Conservation (phyloP, 2,888 invertebrate genomes). For the Nomada ruficornis region DNA sequence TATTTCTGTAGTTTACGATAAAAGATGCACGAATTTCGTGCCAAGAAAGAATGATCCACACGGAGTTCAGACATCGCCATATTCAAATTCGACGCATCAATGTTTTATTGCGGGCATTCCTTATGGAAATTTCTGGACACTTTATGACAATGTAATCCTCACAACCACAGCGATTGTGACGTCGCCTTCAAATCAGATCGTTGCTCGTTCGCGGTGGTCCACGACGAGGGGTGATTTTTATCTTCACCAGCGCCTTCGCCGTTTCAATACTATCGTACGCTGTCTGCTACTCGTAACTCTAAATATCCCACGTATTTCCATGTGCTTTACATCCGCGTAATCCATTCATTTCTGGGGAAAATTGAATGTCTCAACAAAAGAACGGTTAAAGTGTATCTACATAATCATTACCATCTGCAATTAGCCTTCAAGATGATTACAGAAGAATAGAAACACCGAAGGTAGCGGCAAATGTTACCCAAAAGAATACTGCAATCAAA, state of each 20-base stretch:
- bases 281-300: slow-evolving; percentile 39
- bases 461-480: too few species aligned
- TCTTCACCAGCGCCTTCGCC: slow-evolving; percentile 35
- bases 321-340: slow-evolving; percentile 23
- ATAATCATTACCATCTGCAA: too few species aligned
- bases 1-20: too few species aligned
- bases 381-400: too few species aligned
- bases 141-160: slow-evolving; percentile 82
- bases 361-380: too few species aligned
- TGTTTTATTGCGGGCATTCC: slow-evolving; percentile 80
- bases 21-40: too few species aligned
- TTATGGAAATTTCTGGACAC: slow-evolving; percentile 81
- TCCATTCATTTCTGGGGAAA: neutral
- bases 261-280: slow-evolving; percentile 29
- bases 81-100: slow-evolving; percentile 78
- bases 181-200: slow-evolving; percentile 53
- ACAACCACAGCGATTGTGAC: slow-evolving; percentile 66
- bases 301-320: slow-evolving; percentile 29
- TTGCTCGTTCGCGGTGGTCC: slow-evolving; percentile 58
- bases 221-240: slow-evolving; percentile 63
- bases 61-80: slow-evolving; percentile 49
- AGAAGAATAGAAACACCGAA: too few species aligned
- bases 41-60: too few species aligned
- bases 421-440: too few species aligned
- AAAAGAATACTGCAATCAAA: too few species aligned